Evolutionary conservation across 2,888 invertebrate genomes (phyloP), one percentile per base, ranked within the genome.

Genomic region (Euphydryas editha): DNA sequence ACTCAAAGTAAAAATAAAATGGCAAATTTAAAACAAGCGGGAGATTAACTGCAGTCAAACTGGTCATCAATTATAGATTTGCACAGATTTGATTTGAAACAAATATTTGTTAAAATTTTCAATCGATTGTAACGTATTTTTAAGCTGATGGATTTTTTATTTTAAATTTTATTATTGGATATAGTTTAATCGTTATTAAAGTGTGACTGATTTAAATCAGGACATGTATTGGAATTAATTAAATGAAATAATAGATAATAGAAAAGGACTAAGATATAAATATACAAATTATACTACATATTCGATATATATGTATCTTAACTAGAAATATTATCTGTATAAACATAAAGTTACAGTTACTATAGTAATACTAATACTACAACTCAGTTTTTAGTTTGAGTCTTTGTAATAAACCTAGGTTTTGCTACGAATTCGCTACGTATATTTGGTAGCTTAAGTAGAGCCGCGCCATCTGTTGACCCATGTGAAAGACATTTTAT

Each of bases 391-490:
- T 11, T 13, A 6, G 8, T 37, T 37, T 2, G 37, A 37, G 4
- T 39, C 11, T 8, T 36, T 39, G 2, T 15, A 10, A 39, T 11
- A 39, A 10, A 20, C 10, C 21, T 47, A 47, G 20, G 47, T 6
- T 13, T 21, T 24, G 51, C 51, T 51, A 51, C 44, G 44, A 46
- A 46, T n/a, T 17, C 17, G 44, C 44, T 46, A 46, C 44, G 44
- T 17, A n/a, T 5, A n/a, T 17, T 5, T 17, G 21, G 24, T 18
- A 4, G 13, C 21, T 24, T 30, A 24, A 2, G 30, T 24, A 51
- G n/a, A 2, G n/a, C 20, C 4, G n/a, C 30, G 51, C 51, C 51
- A 51, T 51, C 51, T 51, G 24, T 51, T n/a, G 30, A 6, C 21
- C 51, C 7, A 13, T 6, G 2, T 30, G 24, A 24, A 10, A 24